A percentile compares a stretch with the other conserved stretches of the same genome.
Evolutionary conservation across 2,113 vertebrate genomes (phyloP).

Genomic region (cat (Felis catus)): F.catus_Fca126_mat1.0 CM031416.1:144152501-144153000

Average conservation of each 20-base stretch:
- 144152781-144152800: conserved; percentile 98
- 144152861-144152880: conserved; percentile 97
- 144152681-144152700: conserved; percentile 96
- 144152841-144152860: conserved; percentile 94
- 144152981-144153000: conserved; percentile 94
- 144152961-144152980: conserved; percentile 94
- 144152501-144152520: background rate
- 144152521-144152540: background rate
- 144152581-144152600: conserved; percentile 84
- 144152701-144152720: conserved; percentile 94
- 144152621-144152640: conserved; percentile 90
- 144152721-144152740: conserved; percentile 90
- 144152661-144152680: conserved; percentile 89
- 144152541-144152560: conserved; percentile 54
- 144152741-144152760: conserved; percentile 92
- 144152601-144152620: conserved; percentile 84
- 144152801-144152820: conserved; percentile 95
- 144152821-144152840: conserved; percentile 92
- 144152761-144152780: conserved; percentile 95
- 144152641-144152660: conserved; percentile 95
- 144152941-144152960: conserved; percentile 99
- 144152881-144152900: conserved; percentile 97
- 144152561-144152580: conserved; percentile 87
- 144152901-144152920: conserved; percentile 96
- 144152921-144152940: conserved; percentile 99